Percentiles rank a stretch among this genome's conserved stretches.
Conservation (phyloP, 2,888 invertebrate species). For the Sarcophaga carnaria region DNA sequence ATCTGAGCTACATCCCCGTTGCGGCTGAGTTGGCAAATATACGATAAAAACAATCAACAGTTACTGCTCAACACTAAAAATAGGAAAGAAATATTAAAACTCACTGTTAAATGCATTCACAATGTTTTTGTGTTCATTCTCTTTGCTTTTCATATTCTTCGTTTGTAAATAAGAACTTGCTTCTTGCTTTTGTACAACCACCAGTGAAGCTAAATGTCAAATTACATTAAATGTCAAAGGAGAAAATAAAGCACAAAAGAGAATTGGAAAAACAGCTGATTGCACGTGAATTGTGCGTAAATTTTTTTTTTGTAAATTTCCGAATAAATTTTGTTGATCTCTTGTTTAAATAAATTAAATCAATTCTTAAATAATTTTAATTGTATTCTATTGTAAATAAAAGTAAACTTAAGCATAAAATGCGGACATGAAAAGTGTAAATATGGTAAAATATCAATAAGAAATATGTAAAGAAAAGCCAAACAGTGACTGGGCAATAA, state of each 20-base stretch:
- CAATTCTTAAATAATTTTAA: background rate
- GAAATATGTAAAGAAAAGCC: background rate
- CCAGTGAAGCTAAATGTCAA: conserved; percentile 48
- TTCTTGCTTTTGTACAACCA: conserved; percentile 21
- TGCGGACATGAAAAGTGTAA: background rate
- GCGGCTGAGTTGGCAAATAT: rapidly evolving
- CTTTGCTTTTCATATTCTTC: background rate
- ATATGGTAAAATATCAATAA: background rate
- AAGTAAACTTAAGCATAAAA: background rate
- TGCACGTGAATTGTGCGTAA: conserved; percentile 38
- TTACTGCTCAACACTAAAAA: no score
- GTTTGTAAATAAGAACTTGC: background rate
- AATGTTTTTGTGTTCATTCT: background rate
- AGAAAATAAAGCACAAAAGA: background rate
- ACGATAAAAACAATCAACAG: background rate
- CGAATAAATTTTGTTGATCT: conserved; percentile 30
- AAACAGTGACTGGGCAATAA: background rate
- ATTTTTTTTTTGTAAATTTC: conserved; percentile 20
- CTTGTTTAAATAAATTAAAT: conserved; percentile 30
- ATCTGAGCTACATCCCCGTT: conserved; percentile 82
- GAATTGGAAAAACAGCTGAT: conserved; percentile 53
- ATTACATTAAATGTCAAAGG: conserved; percentile 58
- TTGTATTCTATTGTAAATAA: background rate
- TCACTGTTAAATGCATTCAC: background rate
- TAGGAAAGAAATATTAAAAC: no score